These are phyloP conservation scores for Hydropsyche tenuis DNA, from an alignment of 1,140 invertebrate species.

Conservation along the genomic window DNA sequence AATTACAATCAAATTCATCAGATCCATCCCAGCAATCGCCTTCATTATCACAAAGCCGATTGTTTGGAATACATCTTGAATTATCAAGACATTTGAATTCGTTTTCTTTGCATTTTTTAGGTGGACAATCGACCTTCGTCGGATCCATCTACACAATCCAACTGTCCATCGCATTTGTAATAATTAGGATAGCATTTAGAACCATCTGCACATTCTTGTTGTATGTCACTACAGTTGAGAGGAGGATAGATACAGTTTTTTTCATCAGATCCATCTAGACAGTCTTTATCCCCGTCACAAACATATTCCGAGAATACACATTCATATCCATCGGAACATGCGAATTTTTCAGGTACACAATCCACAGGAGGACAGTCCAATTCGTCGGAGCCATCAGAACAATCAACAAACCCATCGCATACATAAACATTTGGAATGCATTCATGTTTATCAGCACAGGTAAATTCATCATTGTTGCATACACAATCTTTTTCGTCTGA, in stretches of 20 bases:
- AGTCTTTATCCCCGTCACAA: not conserved
- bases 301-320: too few species aligned
- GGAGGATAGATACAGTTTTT: not conserved
- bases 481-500: not conserved
- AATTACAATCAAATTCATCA: slow-evolving; percentile 1
- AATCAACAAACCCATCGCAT: too few species aligned
- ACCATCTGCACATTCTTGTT: slow-evolving; percentile 39
- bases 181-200: not conserved
- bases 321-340: too few species aligned
- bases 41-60: not conserved
- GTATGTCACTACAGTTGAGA: too few species aligned
- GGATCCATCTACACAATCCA: not conserved
- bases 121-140: not conserved
- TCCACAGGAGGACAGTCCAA: too few species aligned
- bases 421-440: not conserved
- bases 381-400: too few species aligned
- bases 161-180: not conserved
- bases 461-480: not conserved
- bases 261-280: not conserved
- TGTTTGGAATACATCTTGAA: slow-evolving; percentile 49
- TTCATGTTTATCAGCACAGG: slow-evolving; percentile 49
- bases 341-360: too few species aligned
- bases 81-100: not conserved
- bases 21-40: not conserved
- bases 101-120: not conserved